phyloP scores from a whole-genome alignment of 2,888 invertebrate species.

The Oxyscelio sp. region DNA sequence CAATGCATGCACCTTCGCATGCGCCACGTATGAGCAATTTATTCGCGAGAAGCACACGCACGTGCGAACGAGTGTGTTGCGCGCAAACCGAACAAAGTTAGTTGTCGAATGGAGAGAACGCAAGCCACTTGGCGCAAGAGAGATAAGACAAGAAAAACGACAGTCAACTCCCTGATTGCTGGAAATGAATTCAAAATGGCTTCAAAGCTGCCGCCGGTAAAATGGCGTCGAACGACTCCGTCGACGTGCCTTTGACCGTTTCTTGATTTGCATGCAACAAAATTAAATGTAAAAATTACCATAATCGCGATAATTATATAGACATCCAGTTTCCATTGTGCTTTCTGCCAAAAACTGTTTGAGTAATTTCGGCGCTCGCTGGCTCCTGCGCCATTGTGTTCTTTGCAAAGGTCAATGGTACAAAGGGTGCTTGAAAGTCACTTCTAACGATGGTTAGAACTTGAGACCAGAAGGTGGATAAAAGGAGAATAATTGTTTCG shows the following conservation, averaged over 20 bases:
- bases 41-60: constrained; percentile 61
- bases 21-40: constrained; percentile 78
- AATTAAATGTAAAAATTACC: constrained; percentile 65
- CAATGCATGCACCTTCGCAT: constrained; percentile 76
- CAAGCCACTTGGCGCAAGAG: constrained; percentile 59
- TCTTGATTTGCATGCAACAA: constrained; percentile 68
- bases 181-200: constrained; percentile 88
- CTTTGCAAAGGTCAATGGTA: constrained; percentile 15
- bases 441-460: not conserved
- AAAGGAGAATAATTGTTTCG: too few species aligned
- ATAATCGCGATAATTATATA: constrained; percentile 59
- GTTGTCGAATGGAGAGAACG: constrained; percentile 69
- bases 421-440: not conserved
- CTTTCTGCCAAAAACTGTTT: constrained; percentile 8
- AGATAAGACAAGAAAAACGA: constrained; percentile 81
- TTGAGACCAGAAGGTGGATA: not conserved
- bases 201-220: constrained; percentile 80
- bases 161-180: constrained; percentile 85
- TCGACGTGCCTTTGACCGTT: constrained; percentile 77
- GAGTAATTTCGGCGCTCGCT: constrained; percentile 6
- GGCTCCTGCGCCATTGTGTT: constrained; percentile 30
- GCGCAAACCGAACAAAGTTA: constrained; percentile 65
- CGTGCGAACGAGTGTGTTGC: constrained; percentile 63
- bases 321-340: constrained; percentile 40
- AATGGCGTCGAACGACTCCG: constrained; percentile 84